Evolutionary conservation across 2,888 invertebrate species (phyloP), one percentile per base, ranked within the genome.

Genomic region (Pyralis farinalis): DNA sequence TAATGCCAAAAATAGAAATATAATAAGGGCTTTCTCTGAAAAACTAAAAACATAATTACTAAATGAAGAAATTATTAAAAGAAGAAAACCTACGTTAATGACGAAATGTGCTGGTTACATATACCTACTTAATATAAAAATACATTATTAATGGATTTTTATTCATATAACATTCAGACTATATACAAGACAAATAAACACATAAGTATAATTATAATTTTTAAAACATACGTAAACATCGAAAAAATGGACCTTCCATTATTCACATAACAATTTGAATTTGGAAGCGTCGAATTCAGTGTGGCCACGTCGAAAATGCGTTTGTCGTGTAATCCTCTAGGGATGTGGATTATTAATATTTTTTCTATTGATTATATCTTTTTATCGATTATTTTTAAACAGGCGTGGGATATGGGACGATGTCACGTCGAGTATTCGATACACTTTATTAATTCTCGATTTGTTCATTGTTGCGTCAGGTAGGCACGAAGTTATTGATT

Each of bases 291-390:
- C 67, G 27, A 49, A 52, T 74, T 80, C 81, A 67, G 85, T 86
- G 87, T 86, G 87, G 83, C 82, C 84, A 76, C 57, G 57, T 71
- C 67, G 67, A 71, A 84, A 84, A 87, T 88, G 87, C 82, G 72
- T 87, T 87, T 86, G 82, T 85, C 83, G 81, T 85, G 87, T 87
- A 87, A 87, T 87, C 87, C 87, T 68, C 84, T 22, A 53, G 87
- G 83, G 87, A 77, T 66, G 56, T 72, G 79, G 87, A 84, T 87
- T 85, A 82, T 76, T 68, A 58, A 61, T 71, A 77, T 78, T 79
- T 72, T 70, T 65, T 60, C 53, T 55, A 65, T 70, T 65, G 74
- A 74, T 74, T 76, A 76, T 75, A 58, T 46, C n/a, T 70, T 66
- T 62, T 52, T 57, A 65, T 70, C 67, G 75, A 75, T 75, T 76